Base-by-base conservation (phyloP, 2,113 vertebrate genomes). In the Machaerirhynchus nigripectus region DNA sequence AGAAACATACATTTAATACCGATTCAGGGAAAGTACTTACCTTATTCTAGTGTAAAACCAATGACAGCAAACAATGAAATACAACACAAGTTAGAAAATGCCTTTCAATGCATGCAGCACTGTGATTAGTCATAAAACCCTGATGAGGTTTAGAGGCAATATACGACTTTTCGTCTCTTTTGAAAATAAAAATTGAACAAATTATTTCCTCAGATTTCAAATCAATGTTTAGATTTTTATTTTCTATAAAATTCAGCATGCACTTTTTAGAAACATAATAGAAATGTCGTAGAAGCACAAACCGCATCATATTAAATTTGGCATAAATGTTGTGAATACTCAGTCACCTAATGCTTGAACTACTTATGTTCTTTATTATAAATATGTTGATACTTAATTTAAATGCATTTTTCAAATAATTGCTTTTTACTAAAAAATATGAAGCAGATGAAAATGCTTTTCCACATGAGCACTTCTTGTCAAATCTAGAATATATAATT, bases 11-110 rank as follows among this genome's bases (percentile, higher is more conserved):
- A 93, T 76, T 56, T 49, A 80, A 63, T 94, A 94, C 28, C 20
- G 53, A 87, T 90, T 95, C 73, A 97, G 81, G 82, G 87, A 98
- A 97, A 98, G 93, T 81, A 99, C 99, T 99, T 99, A 99, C 99
- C 99, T 99, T 98, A 99, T 98, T 98, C 99, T 99, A 99, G 98
- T 99, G 98, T 98, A 99, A 99, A 98, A 99, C 98, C 99, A 99
- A 97, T 98, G 99, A 99, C 98, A 99, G 99, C 99, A 99, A 98
- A 99, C 99, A 99, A 99, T 99, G 99, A 99, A 99, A 99, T 99
- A 99, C 98, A 99, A 99, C 98, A 99, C 98, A 99, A 98, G 98
- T 99, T 99, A 99, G 99, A 99, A 99, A 98, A 98, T 99, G 98
- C 98, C 98, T 99, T 99, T 99, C 98, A 98, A 98, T 98, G 98